Evolutionary conservation across 2,113 vertebrate species (phyloP).

Genomic region (Prunella fulvescens): DNA sequence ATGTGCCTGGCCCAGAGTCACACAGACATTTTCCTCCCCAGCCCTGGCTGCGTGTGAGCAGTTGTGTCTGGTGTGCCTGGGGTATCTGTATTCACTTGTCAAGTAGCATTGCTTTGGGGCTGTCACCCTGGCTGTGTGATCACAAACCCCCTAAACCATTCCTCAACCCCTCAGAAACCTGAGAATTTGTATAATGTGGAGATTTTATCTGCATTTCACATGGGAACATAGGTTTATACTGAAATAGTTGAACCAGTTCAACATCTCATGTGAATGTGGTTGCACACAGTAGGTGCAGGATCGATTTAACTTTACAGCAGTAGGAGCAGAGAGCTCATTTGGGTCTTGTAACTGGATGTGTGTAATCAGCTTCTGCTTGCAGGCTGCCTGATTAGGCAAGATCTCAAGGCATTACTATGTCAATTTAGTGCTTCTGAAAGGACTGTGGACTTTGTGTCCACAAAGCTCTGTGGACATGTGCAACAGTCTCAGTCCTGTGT

Average conservation of each 20-base stretch:
- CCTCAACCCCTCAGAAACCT: neutral
- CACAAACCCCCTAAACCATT: neutral
- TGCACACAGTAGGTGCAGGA: neutral
- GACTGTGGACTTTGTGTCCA: neutral
- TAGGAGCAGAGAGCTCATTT: neutral
- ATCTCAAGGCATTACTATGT: neutral
- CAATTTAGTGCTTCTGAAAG: neutral
- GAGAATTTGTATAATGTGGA: neutral
- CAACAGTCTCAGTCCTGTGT: neutral
- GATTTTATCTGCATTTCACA: neutral
- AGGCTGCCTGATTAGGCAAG: neutral
- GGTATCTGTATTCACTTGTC: neutral
- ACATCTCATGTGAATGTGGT: fast-evolving
- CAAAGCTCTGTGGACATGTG: neutral
- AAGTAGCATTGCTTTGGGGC: neutral
- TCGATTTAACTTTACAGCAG: neutral
- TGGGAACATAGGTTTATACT: neutral
- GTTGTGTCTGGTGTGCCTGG: neutral
- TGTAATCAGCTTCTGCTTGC: neutral
- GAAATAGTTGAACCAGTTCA: neutral
- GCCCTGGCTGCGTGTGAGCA: fast-evolving
- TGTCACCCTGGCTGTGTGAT: neutral
- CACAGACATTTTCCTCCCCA: neutral
- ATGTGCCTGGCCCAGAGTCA: neutral
- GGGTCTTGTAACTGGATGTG: neutral